Evolutionary conservation across 1,140 invertebrate genomes (phyloP).

Genomic region (Formica exsecta): DNA sequence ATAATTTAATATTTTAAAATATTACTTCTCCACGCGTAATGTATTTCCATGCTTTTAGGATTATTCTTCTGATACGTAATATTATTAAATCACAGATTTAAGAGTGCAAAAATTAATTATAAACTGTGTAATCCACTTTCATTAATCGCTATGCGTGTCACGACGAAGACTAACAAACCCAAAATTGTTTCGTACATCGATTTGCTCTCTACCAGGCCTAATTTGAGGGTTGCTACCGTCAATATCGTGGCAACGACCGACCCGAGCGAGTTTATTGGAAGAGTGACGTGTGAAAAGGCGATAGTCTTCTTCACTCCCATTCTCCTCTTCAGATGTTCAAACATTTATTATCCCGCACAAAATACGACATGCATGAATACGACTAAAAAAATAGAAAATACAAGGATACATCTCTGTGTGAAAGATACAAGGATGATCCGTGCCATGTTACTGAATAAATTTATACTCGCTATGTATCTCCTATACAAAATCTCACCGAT

Average conservation of each 20-base stretch:
- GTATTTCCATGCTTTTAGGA: too few relatives aligned
- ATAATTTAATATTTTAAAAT: not conserved
- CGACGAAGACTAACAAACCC: not conserved
- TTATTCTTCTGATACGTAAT: not conserved
- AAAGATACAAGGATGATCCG: not conserved
- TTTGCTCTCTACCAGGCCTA: not conserved
- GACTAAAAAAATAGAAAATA: constrained; percentile 18
- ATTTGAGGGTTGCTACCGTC: constrained; percentile 35
- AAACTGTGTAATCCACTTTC: not conserved
- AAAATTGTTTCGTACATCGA: constrained; percentile 3
- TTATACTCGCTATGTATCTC: not conserved
- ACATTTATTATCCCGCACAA: constrained; percentile 37
- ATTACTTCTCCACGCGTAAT: not conserved
- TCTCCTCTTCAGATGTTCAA: not conserved
- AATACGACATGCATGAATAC: constrained; percentile 26
- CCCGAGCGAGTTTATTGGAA: constrained; percentile 8
- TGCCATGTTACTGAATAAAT: constrained; percentile 9
- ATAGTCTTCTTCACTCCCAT: not conserved
- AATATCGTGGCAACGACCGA: constrained; percentile 6
- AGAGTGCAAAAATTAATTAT: not conserved
- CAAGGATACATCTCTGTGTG: not conserved
- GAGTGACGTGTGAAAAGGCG: not conserved
- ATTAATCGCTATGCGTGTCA: not conserved
- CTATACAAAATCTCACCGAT: not conserved
- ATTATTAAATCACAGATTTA: not conserved